Evolutionary conservation across 2,113 vertebrate genomes (phyloP).

Genomic region (Microtus richardsoni): DNA sequence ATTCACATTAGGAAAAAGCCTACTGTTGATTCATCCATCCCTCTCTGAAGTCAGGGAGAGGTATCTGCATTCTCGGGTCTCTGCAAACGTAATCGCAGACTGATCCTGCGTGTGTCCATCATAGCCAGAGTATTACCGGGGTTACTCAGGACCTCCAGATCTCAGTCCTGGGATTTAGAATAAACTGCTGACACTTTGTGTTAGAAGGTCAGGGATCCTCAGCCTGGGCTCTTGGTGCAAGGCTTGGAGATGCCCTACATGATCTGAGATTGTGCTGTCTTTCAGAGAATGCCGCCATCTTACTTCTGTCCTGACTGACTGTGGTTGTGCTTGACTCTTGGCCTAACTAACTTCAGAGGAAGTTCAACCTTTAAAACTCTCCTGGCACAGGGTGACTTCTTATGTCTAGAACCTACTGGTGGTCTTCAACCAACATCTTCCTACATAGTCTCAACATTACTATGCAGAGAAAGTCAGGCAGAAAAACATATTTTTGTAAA

Average conservation of each 20-base stretch:
- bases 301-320: neutral
- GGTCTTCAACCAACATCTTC: neutral
- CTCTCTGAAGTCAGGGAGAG: neutral
- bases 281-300: slow-evolving; percentile 24
- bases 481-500: neutral
- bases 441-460: neutral
- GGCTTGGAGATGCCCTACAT: neutral
- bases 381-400: neutral
- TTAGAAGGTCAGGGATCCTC: neutral
- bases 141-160: neutral
- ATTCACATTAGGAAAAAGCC: neutral
- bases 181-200: neutral
- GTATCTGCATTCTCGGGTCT: neutral
- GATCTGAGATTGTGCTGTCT: slow-evolving; percentile 32
- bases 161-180: neutral
- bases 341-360: neutral
- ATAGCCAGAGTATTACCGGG: neutral
- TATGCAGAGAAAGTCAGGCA: neutral
- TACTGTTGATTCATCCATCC: neutral
- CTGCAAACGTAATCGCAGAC: neutral
- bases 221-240: neutral
- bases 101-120: neutral
- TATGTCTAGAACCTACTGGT: neutral
- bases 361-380: neutral
- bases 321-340: neutral